These are phyloP conservation scores for Dynastes hyllus DNA, from an alignment of 2,888 invertebrate species.

Conservation along the genomic window DNA sequence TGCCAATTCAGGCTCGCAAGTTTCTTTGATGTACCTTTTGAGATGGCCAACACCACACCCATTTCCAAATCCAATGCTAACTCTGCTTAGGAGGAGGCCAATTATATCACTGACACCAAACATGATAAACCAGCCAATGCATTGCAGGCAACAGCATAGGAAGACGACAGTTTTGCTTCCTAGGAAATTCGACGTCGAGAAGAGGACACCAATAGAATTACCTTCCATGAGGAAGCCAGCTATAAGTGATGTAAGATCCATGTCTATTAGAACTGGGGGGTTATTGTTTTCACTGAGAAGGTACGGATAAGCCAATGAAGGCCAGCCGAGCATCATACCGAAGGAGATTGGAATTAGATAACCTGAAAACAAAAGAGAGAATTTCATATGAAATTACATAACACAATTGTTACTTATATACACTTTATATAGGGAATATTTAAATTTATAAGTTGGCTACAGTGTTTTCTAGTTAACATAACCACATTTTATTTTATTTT, in stretches of 20 bases:
- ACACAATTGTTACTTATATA: too few species aligned
- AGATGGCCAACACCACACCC: slow-evolving; percentile 58
- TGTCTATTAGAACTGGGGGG: slow-evolving; percentile 56
- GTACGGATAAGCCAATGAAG: slow-evolving; percentile 56
- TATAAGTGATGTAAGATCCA: slow-evolving; percentile 57
- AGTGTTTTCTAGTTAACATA: too few species aligned
- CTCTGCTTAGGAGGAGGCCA: slow-evolving; percentile 56
- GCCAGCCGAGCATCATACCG: slow-evolving; percentile 60
- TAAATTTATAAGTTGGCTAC: too few species aligned
- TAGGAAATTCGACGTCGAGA: slow-evolving; percentile 55
- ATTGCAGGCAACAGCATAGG: slow-evolving; percentile 55
- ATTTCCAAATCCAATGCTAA: slow-evolving; percentile 56
- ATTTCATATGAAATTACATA: too few species aligned
- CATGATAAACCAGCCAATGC: slow-evolving; percentile 59
- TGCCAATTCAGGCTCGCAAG: slow-evolving; percentile 54
- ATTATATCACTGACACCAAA: slow-evolving; percentile 55
- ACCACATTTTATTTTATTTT: too few species aligned
- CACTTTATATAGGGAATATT: too few species aligned
- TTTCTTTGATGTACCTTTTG: slow-evolving; percentile 57
- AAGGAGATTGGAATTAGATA: slow-evolving; percentile 56
- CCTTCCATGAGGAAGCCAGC: slow-evolving; percentile 60
- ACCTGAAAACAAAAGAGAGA: slow-evolving; percentile 51
- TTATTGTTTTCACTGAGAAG: slow-evolving; percentile 54
- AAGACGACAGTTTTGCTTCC: slow-evolving; percentile 56
- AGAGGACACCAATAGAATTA: slow-evolving; percentile 57